Base-by-base conservation (phyloP, 92 coral and sea anemone species). In the Desmophyllum pertusum region DNA sequence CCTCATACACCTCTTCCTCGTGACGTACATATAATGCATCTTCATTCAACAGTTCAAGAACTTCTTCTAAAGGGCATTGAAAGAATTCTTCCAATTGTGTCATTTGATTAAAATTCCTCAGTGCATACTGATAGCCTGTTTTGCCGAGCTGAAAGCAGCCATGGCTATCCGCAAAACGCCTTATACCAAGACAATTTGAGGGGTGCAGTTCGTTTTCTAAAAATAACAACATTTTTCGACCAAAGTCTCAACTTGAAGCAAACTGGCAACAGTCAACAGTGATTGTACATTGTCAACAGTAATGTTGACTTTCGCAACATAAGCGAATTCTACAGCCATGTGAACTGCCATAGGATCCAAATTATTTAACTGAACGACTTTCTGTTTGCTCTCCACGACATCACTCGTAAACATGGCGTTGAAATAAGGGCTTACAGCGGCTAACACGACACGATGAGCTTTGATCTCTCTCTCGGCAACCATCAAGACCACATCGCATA, bases 1-100 rank as follows among this genome's bases (percentile, higher is more conserved):
- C 98, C 81, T 96, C 99, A 70, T 92, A 96, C 1, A 96, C 98
- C 66, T 96, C 98, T 61, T 96, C 99, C 63, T 96, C 99, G 8
- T 94, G 88, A 38, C 94, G 93, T 21, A 96, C 94, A 80, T 90
- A 85, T 55, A 96, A 37, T 10, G 73, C 41, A 42, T 83, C 87
- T 46, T 96, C 98, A 31, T 90, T 83, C 38, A 96, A 76, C 1
- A 96, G 88, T 59, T 83, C 86, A 19, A 90, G 78, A 64, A 96
- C 91, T 72, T 92, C 97, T 46, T 94, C 98, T 50, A 93, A 87
- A 66, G 95, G 79, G 19, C 90, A 81, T 23, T 83, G 85, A 42
- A 87, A 83, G 63, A 94, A 96, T 55, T 96, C 99, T 55, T 94
- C 98, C 48, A 89, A 82, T 80, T 96, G 91, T 41, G 98, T 79